Evolutionary conservation across 2,797 vertebrate species (phyloP).

Genomic region (Alcedo atthis): DNA sequence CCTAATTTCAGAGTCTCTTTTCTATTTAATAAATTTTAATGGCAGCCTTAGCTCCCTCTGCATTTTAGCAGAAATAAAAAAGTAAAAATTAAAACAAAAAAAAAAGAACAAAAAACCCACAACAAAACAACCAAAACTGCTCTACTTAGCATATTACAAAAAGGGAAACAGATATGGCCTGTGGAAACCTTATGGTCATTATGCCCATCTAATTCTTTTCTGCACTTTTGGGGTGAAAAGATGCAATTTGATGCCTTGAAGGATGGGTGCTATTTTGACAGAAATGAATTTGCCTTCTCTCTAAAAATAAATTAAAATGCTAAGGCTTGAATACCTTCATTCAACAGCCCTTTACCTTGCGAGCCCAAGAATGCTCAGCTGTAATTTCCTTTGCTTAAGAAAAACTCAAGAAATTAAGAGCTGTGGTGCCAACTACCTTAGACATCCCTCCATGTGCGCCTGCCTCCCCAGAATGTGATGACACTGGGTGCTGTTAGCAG

Average conservation of each 20-base stretch:
- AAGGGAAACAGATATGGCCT: constrained; percentile 10
- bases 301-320: background rate
- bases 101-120: too few species aligned
- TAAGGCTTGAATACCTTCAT: background rate
- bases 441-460: accelerated
- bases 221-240: constrained; percentile 5
- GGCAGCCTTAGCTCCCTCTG: background rate
- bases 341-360: background rate
- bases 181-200: background rate
- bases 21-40: constrained; percentile 4
- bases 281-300: background rate
- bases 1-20: background rate
- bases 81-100: background rate
- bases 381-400: background rate
- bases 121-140: background rate
- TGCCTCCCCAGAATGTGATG: background rate
- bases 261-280: constrained; percentile 10
- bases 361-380: background rate
- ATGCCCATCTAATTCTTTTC: background rate
- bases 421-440: background rate
- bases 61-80: constrained; percentile 22
- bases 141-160: background rate
- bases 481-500: background rate
- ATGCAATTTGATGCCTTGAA: background rate
- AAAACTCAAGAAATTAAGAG: background rate